phyloP scores from a whole-genome alignment of 53 echinoderm and acorn worm genomes.

The Paracentrotus lividus region DNA sequence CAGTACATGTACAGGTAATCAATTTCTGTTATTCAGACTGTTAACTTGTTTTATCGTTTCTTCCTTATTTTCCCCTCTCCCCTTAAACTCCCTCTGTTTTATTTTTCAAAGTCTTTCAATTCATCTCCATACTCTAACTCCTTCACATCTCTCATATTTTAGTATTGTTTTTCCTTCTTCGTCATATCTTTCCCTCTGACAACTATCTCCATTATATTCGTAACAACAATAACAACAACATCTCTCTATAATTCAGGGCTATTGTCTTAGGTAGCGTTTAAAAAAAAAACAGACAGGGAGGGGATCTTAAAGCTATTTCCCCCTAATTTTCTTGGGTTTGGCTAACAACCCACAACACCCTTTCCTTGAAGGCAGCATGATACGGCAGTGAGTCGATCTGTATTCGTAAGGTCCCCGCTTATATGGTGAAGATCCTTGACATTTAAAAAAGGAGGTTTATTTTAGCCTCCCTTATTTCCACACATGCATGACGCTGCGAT shows the following conservation, averaged over 20 bases:
- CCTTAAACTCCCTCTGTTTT: too few species aligned
- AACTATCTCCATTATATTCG: too few species aligned
- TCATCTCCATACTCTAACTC: too few species aligned
- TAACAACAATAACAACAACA: not conserved
- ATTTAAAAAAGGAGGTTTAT: slow-evolving; percentile 48
- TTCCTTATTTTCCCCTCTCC: too few species aligned
- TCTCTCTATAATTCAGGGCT: not conserved
- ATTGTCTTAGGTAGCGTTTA: not conserved
- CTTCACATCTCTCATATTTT: too few species aligned
- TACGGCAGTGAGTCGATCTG: slow-evolving; percentile 14
- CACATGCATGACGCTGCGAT: slow-evolving; percentile 36
- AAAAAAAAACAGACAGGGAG: not conserved
- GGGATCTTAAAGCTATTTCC: not conserved
- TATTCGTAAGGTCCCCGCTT: not conserved
- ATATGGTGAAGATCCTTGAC: slow-evolving; percentile 36
- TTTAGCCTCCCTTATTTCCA: slow-evolving; percentile 49
- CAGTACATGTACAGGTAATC: too few species aligned
- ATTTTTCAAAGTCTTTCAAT: too few species aligned
- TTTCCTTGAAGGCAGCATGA: slow-evolving; percentile 28
- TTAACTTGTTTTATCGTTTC: too few species aligned
- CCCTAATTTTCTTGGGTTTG: not conserved
- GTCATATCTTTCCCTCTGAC: too few species aligned
- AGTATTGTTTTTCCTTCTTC: too few species aligned
- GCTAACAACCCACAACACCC: not conserved
- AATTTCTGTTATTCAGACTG: too few species aligned